phyloP scores from a whole-genome alignment of 2,888 invertebrate species.

The Hirtodrosophila alboralis region DNA sequence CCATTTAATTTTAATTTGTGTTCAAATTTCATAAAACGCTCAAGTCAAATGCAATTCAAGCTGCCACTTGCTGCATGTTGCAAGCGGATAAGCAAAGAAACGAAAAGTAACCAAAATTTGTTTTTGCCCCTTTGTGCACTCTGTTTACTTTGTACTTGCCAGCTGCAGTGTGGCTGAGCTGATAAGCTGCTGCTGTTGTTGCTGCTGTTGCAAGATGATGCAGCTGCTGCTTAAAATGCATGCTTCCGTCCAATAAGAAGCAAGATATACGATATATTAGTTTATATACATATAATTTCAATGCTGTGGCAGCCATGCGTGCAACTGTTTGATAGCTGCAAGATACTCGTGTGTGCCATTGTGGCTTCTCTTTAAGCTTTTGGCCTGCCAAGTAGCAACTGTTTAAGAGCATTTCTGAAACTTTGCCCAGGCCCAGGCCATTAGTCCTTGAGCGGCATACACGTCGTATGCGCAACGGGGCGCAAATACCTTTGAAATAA shows the following conservation, averaged over 20 bases:
- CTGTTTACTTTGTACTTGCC: slow-evolving; percentile 36
- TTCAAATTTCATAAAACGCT: slow-evolving; percentile 27
- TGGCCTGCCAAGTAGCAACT: slow-evolving; percentile 4
- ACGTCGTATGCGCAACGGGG: slow-evolving; percentile 37
- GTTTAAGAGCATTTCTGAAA: slow-evolving; percentile 24
- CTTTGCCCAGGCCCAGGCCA: slow-evolving; percentile 17
- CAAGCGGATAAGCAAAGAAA: slow-evolving; percentile 43
- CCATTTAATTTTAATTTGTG: slow-evolving; percentile 58
- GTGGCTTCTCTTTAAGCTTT: slow-evolving; percentile 23
- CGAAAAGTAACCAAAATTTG: slow-evolving; percentile 21
- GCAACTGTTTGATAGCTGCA: slow-evolving; percentile 63
- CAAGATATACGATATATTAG: slow-evolving; percentile 43
- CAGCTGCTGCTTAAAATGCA: slow-evolving; percentile 54
- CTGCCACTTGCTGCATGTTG: slow-evolving; percentile 36
- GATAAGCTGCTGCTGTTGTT: slow-evolving; percentile 53
- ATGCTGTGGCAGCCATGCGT: slow-evolving; percentile 60
- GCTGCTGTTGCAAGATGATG: too few relatives aligned
- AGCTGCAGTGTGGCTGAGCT: slow-evolving; percentile 42
- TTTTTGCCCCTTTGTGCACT: slow-evolving; percentile 20
- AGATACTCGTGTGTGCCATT: slow-evolving; percentile 20
- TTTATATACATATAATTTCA: slow-evolving; percentile 43
- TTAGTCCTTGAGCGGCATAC: slow-evolving; percentile 21
- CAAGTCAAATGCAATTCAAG: slow-evolving; percentile 24
- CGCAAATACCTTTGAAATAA: slow-evolving; percentile 66
- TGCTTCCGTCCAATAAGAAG: slow-evolving; percentile 20